Base-by-base conservation (phyloP, 2,113 vertebrate species). In the Delphinapterus leucas region DNA sequence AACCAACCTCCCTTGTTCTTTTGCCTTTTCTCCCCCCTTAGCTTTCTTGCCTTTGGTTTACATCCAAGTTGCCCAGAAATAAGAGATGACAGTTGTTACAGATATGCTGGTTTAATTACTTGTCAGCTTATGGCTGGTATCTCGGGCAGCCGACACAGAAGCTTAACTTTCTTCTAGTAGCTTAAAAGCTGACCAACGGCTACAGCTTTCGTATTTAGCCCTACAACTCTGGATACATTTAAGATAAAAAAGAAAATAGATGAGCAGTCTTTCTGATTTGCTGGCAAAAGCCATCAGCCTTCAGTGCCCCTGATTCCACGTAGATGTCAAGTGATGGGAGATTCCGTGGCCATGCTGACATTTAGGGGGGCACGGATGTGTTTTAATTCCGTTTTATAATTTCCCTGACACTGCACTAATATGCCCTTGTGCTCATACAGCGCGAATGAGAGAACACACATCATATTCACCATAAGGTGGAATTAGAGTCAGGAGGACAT, bases 101-200 rank as follows among this genome's bases (percentile, higher is more conserved):
- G 99, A 99, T 99, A 99, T 98, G 99, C 99, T 97, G 98, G 99
- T 99, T 99, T 99, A 99, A 99, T 99, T 99, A 99, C 99, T 99
- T 99, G 99, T 99, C 99, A 99, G 99, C 99, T 99, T 99, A 99
- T 97, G 99, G 99, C 98, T 98, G 99, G 99, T 99, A 99, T 99
- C 99, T 99, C 98, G 96, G 99, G 99, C 99, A 99, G 99, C 99
- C 99, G 99, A 99, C 98, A 98, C 99, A 97, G 98, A 99, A 99
- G 99, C 99, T 99, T 99, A 99, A 99, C 99, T 99, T 99, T 99
- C 98, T 99, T 98, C 99, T 99, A 99, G 99, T 99, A 99, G 99
- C 99, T 99, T 99, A 99, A 99, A 99, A 99, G 99, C 99, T 99
- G 99, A 99, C 99, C 99, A 99, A 99, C 99, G 99, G 99, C 99